These are phyloP conservation scores for Cheilosia variabilis DNA, from an alignment of 2,888 invertebrate species.

Conservation along the genomic window DNA sequence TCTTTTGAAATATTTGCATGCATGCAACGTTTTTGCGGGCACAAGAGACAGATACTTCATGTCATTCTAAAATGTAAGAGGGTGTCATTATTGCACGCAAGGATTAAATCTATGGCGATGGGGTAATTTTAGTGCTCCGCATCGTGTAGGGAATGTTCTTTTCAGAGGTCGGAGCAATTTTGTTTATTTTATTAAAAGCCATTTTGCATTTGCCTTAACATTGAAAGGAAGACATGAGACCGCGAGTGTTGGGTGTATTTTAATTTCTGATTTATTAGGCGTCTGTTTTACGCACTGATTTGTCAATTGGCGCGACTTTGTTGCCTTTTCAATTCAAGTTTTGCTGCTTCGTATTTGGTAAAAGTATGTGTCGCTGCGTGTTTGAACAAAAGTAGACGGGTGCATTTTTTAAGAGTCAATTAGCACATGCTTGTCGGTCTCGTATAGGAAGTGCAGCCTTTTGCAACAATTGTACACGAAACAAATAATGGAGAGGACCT, in stretches of 20 bases:
- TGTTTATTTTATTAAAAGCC: slow-evolving; percentile 2
- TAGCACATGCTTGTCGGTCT: too few species aligned
- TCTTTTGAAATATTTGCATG: slow-evolving; percentile 27
- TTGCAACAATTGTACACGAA: too few species aligned
- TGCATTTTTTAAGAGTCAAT: too few species aligned
- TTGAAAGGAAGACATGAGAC: not conserved
- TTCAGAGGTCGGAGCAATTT: slow-evolving; percentile 12
- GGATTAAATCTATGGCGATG: slow-evolving; percentile 44
- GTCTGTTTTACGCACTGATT: not conserved
- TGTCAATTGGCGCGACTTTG: slow-evolving; percentile 13
- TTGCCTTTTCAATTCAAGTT: not conserved
- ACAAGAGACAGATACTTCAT: slow-evolving; percentile 30
- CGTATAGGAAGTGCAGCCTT: too few species aligned
- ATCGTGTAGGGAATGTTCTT: not conserved
- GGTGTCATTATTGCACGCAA: slow-evolving; percentile 72
- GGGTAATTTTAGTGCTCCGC: slow-evolving; percentile 14
- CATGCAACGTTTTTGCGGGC: slow-evolving; percentile 36
- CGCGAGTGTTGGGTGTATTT: not conserved
- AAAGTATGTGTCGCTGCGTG: too few species aligned
- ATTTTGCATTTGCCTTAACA: slow-evolving; percentile 3
- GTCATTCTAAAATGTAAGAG: slow-evolving; percentile 55
- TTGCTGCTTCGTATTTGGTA: too few species aligned
- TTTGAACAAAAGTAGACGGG: too few species aligned
- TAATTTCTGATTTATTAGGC: not conserved
- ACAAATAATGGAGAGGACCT: too few species aligned